These are phyloP conservation scores for Sterrhoptilus dennistouni DNA, from an alignment of 2,113 vertebrate species.

Conservation along the genomic window DNA sequence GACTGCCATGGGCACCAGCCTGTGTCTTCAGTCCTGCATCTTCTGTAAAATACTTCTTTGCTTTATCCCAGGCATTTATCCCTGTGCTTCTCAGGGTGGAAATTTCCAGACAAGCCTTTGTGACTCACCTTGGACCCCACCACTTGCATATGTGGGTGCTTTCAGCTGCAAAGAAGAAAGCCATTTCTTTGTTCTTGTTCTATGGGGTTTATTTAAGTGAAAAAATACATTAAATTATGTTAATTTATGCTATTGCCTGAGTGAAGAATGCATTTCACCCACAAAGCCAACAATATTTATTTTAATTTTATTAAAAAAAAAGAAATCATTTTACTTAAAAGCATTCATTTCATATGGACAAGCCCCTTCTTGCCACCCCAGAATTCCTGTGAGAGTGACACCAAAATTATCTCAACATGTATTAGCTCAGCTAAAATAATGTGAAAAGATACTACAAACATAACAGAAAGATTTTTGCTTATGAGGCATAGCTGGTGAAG, in stretches of 20 bases:
- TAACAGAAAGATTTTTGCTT: not conserved
- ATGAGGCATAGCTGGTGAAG: not conserved
- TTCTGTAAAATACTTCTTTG: not conserved
- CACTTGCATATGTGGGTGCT: not conserved
- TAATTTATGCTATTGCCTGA: not conserved
- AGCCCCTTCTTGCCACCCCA: not conserved
- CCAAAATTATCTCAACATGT: not conserved
- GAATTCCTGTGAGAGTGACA: not conserved
- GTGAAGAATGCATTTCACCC: not conserved
- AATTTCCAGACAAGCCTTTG: fast-evolving
- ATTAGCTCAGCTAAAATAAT: not conserved
- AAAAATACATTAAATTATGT: not conserved
- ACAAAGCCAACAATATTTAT: not conserved
- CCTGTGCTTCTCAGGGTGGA: not conserved
- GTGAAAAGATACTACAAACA: not conserved
- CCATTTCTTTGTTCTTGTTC: not conserved
- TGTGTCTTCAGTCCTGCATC: not conserved
- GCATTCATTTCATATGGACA: not conserved
- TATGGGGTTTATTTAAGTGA: not conserved
- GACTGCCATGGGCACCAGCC: fast-evolving
- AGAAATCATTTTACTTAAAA: not conserved
- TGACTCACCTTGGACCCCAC: not conserved
- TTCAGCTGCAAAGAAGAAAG: not conserved
- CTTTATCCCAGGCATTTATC: not conserved
- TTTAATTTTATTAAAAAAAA: not conserved